Base-by-base conservation (phyloP, 2,797 vertebrate species). In the Pipistrellus kuhlii region DNA sequence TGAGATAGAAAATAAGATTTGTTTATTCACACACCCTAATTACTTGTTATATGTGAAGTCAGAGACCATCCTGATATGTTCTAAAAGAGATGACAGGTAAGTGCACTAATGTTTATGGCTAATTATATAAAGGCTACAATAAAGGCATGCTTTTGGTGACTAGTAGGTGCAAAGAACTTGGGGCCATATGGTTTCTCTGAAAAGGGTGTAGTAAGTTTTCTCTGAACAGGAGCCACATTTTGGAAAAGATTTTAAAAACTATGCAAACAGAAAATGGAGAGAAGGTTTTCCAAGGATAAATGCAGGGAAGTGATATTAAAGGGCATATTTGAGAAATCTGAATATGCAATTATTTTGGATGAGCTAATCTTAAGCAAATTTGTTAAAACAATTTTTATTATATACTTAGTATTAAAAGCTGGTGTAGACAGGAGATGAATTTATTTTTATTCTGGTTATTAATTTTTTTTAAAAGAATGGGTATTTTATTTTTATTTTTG, bases 391-490 rank as follows among this genome's bases (percentile, higher is more conserved):
- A 15, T 64, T 62, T 46, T 44, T 64, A 46, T n/a, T 82, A 82
- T 72, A 44, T 18, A 44, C 8, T 78, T 55, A 69, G 27, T 62
- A 81, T 2, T 69, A 81, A 86, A 80, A 86, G 8, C 7, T 15
- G 72, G 5, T 21, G 13, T 68, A 21, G 35, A 62, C 32, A 69
- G 38, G 35, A 81, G 2, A 11, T 69, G 14, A 46, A 68, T 32
- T 95, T 85, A 51, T 85, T 94, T 94, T 95, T 69, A 48, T 93
- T 82, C 35, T 25, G 25, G n/a, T 53, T 82, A 85, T 23, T 53
- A 30, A 30, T 30, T 62, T 62, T 59, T 59, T 30, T 30, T 6
- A 30, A 62, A 62, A 27, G 59, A 30, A 62, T 62, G 27, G 59
- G 59, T 30, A 62, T 30, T 62, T 62, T 62, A 59, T 27, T 59